Percentiles rank a stretch among this genome's conserved stretches.
Evolutionary conservation across 2,113 vertebrate genomes (phyloP).

Genomic region (Apeltes quadracus): DNA sequence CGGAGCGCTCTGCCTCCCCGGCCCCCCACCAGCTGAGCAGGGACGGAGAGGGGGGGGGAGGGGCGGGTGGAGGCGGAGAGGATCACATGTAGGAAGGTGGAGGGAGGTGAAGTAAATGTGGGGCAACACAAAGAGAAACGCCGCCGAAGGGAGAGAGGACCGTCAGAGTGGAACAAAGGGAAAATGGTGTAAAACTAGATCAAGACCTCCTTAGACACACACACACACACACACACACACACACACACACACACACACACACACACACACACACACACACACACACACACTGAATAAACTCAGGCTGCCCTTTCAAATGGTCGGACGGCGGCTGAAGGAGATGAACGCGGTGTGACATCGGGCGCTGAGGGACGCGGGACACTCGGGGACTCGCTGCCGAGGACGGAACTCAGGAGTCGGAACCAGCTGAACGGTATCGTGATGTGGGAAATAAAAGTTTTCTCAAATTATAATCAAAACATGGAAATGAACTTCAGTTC

Average conservation of each 20-base stretch:
- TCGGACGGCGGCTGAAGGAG: slow-evolving; percentile 13
- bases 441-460: neutral
- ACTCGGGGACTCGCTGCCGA: too few relatives aligned
- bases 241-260: too few relatives aligned
- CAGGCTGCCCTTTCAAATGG: slow-evolving; percentile 2
- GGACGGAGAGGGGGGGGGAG: slow-evolving; percentile 22
- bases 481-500: slow-evolving; percentile 59
- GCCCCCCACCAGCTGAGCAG: slow-evolving; percentile 60
- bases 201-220: slow-evolving; percentile 11
- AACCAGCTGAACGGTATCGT: neutral
- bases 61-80: slow-evolving; percentile 24
- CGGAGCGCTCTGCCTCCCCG: slow-evolving; percentile 54
- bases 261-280: too few relatives aligned
- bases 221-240: too few relatives aligned
- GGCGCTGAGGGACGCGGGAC: neutral
- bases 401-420: neutral
- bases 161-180: neutral
- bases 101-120: slow-evolving; percentile 27
- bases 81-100: slow-evolving; percentile 19
- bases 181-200: slow-evolving; percentile 19
- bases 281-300: slow-evolving; percentile 24
- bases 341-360: slow-evolving; percentile 11
- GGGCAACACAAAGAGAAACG: slow-evolving; percentile 1
- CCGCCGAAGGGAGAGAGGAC: neutral
- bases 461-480: slow-evolving; percentile 40